Evolutionary conservation across 2,797 vertebrate species (phyloP), one percentile per base, ranked within the genome.

Genomic region (Neoniphon sammara): DNA sequence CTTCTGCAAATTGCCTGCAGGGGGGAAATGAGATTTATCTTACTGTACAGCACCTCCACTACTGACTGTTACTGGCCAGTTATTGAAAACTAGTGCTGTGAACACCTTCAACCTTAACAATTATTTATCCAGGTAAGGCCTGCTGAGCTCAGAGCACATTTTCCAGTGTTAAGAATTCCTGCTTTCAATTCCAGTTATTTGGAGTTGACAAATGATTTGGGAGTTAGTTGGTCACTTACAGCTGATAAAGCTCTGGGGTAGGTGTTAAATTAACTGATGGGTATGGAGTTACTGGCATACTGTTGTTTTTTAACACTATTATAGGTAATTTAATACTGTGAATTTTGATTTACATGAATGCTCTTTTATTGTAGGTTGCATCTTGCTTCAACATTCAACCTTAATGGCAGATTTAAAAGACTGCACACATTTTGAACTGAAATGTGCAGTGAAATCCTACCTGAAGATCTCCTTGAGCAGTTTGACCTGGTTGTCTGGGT

Each of bases 401-500:
- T 34, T 34, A 5, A 11, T 11, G 5, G 42, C 8, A 47, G n/a
- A n/a, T n/a, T n/a, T n/a, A 47, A 47, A 47, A 47, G 18, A 18
- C 8, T 5, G 46, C 15, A 47, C 2, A n/a, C 12, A 30, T 1
- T 27, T 25, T 20, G 5, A 8, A 11, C 3, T 52, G 20, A 54
- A 46, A 2, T 14, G 17, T 25, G 2, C 9, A 39, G 49, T 65
- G 0, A 30, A 39, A 57, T 47, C 73, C 0, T 94, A 99, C 98
- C 98, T 98, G 94, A 99, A 99, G 83, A 99, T 98, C 90, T 98
- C 97, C 87, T 99, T 99, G 47, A 99, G 87, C 78, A 97, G 95
- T 84, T 98, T 98, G 55, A 99, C 97, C 93, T 99, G 97, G 93
- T 97, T 99, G 93, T 99, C 98, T 50, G 98, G 98, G 46, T 99